A percentile compares a stretch with the other conserved stretches of the same genome.
Evolutionary conservation across 2,888 invertebrate genomes (phyloP).

Genomic region (Mamestra brassicae): DNA sequence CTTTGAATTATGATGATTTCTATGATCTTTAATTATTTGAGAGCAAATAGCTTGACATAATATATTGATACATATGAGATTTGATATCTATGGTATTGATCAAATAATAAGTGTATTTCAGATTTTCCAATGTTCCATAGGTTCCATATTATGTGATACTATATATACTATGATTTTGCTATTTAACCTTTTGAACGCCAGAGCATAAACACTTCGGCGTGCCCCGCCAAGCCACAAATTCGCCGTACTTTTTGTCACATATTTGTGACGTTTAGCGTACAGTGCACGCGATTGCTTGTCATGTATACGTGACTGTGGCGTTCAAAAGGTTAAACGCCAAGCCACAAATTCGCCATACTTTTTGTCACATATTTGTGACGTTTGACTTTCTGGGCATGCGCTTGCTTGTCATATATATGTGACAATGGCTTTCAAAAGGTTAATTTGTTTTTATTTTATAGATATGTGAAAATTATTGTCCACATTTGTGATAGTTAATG

Average conservation of each 20-base stretch:
- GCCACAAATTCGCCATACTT: too few species aligned
- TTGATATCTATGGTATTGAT: neutral
- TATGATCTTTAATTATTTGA: constrained; percentile 34
- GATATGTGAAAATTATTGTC: constrained; percentile 70
- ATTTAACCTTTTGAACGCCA: too few species aligned
- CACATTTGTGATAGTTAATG: constrained; percentile 34
- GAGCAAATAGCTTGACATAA: constrained; percentile 31
- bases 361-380: too few species aligned
- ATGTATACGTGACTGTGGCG: too few species aligned
- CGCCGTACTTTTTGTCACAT: too few species aligned
- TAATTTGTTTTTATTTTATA: constrained; percentile 17
- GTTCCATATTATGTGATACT: constrained; percentile 18
- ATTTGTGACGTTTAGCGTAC: too few species aligned
- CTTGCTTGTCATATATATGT: too few species aligned
- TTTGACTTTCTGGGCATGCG: too few species aligned
- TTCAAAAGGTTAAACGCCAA: too few species aligned
- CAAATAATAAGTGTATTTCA: neutral
- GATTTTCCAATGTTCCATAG: neutral
- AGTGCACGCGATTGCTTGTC: too few species aligned
- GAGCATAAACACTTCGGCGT: too few species aligned
- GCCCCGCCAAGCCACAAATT: too few species aligned
- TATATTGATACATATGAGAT: constrained; percentile 3
- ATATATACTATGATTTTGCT: neutral
- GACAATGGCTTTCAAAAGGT: neutral
- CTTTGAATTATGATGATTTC: constrained; percentile 22